These are phyloP conservation scores for Arbacia lixula DNA, from an alignment of 53 echinoderm and acorn worm genomes.

Conservation along the genomic window DNA sequence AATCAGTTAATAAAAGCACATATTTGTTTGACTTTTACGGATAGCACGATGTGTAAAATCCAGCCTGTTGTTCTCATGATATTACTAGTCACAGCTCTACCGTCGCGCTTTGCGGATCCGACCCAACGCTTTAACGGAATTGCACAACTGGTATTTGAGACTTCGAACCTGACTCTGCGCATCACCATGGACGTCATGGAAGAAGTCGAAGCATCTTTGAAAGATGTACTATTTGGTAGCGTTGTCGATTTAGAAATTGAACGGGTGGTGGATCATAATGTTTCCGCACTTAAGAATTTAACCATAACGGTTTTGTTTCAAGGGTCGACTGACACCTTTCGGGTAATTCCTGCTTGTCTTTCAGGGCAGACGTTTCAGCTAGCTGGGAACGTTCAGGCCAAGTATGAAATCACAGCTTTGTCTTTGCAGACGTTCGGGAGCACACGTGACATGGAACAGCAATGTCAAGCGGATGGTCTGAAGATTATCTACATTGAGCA, in stretches of 20 bases:
- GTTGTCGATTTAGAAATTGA: too few relatives aligned
- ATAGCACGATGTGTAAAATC: too few relatives aligned
- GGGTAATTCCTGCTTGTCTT: slow-evolving; percentile 9
- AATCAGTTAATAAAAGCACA: too few relatives aligned
- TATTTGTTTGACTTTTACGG: too few relatives aligned
- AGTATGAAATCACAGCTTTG: not conserved
- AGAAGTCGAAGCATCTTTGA: not conserved
- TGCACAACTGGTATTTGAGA: not conserved
- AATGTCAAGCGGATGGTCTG: not conserved
- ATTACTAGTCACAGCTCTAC: not conserved
- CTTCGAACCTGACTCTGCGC: not conserved
- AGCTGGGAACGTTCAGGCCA: not conserved
- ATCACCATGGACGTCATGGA: not conserved
- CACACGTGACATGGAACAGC: not conserved
- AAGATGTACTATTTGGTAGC: not conserved
- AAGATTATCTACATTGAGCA: not conserved
- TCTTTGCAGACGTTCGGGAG: slow-evolving; percentile 10
- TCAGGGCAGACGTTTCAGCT: not conserved
- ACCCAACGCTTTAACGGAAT: slow-evolving; percentile 6
- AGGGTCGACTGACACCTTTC: not conserved
- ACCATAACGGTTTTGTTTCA: not conserved
- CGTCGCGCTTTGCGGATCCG: not conserved
- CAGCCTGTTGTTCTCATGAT: too few relatives aligned
- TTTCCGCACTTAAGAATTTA: not conserved
- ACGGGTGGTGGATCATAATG: too few relatives aligned